Evolutionary conservation across 2,888 invertebrate species (phyloP), one percentile per base, ranked within the genome.

Genomic region (Enchytraeus crypticus): DNA sequence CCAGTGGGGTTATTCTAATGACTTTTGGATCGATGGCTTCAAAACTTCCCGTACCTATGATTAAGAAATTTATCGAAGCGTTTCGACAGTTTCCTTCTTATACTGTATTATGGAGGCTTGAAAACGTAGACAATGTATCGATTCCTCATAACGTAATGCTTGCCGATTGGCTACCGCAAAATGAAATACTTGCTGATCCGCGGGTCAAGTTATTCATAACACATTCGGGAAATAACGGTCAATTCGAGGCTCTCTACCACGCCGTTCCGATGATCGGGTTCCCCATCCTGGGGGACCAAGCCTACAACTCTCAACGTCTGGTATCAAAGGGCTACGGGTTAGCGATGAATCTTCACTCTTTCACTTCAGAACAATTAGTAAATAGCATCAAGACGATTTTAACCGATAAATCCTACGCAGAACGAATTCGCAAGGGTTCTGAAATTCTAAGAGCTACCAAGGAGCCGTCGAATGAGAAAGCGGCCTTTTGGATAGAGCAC

Each of bases 221-320:
- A 3, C 62, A 62, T 47, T 49, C 32, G 27, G 62, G 62, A 14
- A 62, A 62, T 23, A 62, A 57, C 32, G 62, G 62, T n/a, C 59
- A 59, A 23, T 59, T 55, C 34, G 62, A 62, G 23, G 55, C 59
- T 30, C 29, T 62, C 32, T 59, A 49, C 56, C 59, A 59, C 46
- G 61, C 57, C 5, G 62, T 62, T 27, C 62, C 62, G n/a, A 59
- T 62, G 59, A 32, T 62, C 32, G 62, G 54, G 3, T 46, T 59
- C 29, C 62, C 62, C 2, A 23, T 62, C 14, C 45, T 49, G 11
- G 53, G 59, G 4, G 62, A 62, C 26, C 62, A 62, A 27, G 4
- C 18, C 18, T 29, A 51, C 26, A 62, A 62, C 51, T 47, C 59
- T n/a, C 46, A 34, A 34, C 43, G 62, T 21, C 33, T 62, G 1